Evolutionary conservation across 2,113 vertebrate species (phyloP).

Genomic region (Seriola aureovittata): DNA sequence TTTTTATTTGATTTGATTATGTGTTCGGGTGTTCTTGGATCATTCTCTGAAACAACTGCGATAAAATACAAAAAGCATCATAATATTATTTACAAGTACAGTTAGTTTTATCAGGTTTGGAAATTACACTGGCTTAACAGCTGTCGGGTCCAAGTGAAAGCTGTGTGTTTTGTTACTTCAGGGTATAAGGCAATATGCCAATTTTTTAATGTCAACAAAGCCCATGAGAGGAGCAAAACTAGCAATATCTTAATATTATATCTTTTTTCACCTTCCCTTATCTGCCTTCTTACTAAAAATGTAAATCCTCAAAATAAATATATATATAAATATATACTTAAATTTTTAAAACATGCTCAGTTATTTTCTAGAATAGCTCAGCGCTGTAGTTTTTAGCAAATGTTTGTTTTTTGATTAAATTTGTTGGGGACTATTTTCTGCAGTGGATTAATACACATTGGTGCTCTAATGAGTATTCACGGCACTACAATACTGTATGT

Average conservation of each 20-base stretch:
- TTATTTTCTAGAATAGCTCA: neutral
- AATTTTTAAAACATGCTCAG: neutral
- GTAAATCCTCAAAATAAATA: neutral
- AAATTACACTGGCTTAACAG: neutral
- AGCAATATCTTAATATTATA: too few relatives aligned
- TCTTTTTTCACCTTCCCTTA: neutral
- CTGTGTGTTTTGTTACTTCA: neutral
- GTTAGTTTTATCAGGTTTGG: conserved; percentile 42
- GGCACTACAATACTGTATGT: too few relatives aligned
- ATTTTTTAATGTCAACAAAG: neutral
- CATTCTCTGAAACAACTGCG: conserved; percentile 4
- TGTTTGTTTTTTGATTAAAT: neutral
- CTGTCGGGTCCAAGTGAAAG: neutral
- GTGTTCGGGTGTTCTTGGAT: neutral
- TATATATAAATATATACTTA: too few relatives aligned
- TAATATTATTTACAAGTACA: conserved; percentile 59
- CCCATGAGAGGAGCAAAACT: neutral
- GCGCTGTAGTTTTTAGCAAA: neutral
- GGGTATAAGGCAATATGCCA: neutral
- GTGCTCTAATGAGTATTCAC: too few relatives aligned
- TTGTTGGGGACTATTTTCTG: neutral
- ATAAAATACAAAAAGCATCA: conserved; percentile 16
- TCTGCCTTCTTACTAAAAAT: neutral
- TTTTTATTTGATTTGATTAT: neutral
- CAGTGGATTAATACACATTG: neutral